These are phyloP conservation scores for Asobara japonica DNA, from an alignment of 1,140 invertebrate genomes.

Conservation along the genomic window DNA sequence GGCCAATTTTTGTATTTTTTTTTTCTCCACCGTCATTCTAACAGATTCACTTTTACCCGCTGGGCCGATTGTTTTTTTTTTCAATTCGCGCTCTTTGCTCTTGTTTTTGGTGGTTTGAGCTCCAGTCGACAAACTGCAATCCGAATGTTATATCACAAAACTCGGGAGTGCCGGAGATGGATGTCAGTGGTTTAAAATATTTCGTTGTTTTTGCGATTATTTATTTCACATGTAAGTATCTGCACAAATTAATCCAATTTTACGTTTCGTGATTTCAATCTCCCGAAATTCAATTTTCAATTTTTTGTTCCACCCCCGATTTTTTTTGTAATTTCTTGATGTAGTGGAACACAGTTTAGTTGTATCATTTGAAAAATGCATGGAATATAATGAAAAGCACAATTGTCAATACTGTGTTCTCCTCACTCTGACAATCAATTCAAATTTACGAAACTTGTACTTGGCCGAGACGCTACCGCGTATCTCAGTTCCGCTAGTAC, in stretches of 20 bases:
- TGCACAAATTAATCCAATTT: neutral
- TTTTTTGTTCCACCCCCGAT: neutral
- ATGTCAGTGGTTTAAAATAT: slow-evolving; percentile 56
- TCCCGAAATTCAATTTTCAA: neutral
- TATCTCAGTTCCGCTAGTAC: too few relatives aligned
- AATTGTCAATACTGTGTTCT: too few relatives aligned
- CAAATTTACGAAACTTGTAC: too few relatives aligned
- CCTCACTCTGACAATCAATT: too few relatives aligned
- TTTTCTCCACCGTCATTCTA: slow-evolving; percentile 48
- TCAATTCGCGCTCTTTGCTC: neutral
- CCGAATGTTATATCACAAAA: slow-evolving; percentile 63
- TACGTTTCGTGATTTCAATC: neutral
- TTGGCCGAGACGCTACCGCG: too few relatives aligned
- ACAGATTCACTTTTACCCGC: slow-evolving; percentile 52
- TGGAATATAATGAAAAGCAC: too few relatives aligned
- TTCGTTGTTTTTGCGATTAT: slow-evolving; percentile 45
- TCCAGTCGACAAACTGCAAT: slow-evolving; percentile 31
- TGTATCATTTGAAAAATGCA: too few relatives aligned
- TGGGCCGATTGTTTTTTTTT: slow-evolving; percentile 46
- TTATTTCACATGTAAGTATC: slow-evolving; percentile 52
- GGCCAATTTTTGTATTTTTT: slow-evolving; percentile 51
- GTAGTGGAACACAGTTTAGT: too few relatives aligned
- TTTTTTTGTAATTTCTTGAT: too few relatives aligned
- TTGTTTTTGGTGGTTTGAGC: neutral
- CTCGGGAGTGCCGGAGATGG: slow-evolving; percentile 60